Percentiles rank a stretch among this genome's conserved stretches.
phyloP scores from a whole-genome alignment of 2,113 vertebrate species.

The Ovis aries region DNA sequence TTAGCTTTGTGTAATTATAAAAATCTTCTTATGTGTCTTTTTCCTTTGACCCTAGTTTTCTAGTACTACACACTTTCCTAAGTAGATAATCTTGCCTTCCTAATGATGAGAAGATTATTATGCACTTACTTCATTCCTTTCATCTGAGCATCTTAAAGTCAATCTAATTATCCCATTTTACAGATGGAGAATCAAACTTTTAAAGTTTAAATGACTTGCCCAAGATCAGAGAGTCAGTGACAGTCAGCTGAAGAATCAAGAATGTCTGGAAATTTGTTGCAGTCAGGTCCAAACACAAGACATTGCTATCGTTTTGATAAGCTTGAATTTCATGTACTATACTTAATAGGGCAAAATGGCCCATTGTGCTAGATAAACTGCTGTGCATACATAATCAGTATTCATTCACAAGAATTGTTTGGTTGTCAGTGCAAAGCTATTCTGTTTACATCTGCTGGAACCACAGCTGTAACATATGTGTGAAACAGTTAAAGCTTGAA shows the following conservation, averaged over 20 bases:
- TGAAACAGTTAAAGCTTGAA: conserved; percentile 63
- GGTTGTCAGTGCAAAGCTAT: conserved; percentile 58
- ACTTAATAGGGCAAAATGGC: conserved; percentile 27
- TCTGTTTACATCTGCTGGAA: conserved; percentile 71
- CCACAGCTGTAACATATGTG: conserved; percentile 71
- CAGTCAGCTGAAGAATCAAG: neutral
- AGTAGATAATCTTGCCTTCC: conserved; percentile 36
- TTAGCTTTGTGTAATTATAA: conserved; percentile 52
- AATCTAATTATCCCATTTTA: conserved; percentile 61
- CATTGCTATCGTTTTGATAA: neutral
- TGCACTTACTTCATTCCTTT: conserved; percentile 36
- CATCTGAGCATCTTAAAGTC: conserved; percentile 46
- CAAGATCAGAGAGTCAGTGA: neutral
- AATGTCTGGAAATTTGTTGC: neutral
- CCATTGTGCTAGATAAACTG: conserved; percentile 53
- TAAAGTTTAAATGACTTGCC: conserved; percentile 36
- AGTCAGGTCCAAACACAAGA: neutral
- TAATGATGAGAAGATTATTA: conserved; percentile 39
- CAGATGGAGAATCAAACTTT: conserved; percentile 32
- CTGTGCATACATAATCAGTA: conserved; percentile 67
- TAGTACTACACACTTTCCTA: neutral
- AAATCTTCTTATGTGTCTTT: conserved; percentile 4
- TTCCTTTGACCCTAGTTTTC: conserved; percentile 21
- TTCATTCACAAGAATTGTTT: conserved; percentile 72
- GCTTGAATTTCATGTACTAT: neutral